Conservation (phyloP, 2,113 vertebrate genomes). For the Varanus salvator region DNA sequence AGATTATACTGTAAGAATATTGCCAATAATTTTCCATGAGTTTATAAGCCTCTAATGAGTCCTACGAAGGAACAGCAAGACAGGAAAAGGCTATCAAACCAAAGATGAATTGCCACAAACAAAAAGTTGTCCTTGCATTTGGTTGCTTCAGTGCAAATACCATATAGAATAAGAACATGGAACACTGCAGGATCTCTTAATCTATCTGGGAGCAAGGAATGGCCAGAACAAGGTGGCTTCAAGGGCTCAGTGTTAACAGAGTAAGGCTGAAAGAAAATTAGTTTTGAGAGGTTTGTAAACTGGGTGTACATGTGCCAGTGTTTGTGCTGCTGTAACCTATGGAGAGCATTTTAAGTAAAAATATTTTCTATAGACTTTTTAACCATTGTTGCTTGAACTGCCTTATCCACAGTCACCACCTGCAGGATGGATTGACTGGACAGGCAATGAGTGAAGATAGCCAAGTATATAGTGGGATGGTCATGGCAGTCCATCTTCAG, state of each 20-base stretch:
- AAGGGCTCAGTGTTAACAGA: too few species aligned
- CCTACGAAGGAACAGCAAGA: background rate
- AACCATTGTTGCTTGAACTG: background rate
- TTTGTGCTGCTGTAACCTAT: background rate
- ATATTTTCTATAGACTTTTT: background rate
- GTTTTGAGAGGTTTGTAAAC: background rate
- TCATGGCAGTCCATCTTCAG: background rate
- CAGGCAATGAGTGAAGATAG: background rate
- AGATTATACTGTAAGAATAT: background rate
- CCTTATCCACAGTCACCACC: background rate
- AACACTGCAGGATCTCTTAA: background rate
- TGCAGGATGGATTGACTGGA: background rate
- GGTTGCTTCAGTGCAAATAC: too few species aligned
- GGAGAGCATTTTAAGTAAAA: background rate
- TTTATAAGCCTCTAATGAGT: background rate
- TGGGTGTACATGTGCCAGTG: too few species aligned
- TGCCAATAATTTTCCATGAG: background rate
- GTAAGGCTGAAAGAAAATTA: background rate
- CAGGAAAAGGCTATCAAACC: too few species aligned
- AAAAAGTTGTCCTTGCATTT: too few species aligned
- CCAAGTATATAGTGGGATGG: background rate
- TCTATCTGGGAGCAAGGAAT: background rate
- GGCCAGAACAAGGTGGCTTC: too few species aligned
- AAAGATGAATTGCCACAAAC: too few species aligned
- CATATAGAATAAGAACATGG: too few species aligned